phyloP scores from a whole-genome alignment of 2,797 vertebrate species.

The Acanthurus leucopareius region DNA sequence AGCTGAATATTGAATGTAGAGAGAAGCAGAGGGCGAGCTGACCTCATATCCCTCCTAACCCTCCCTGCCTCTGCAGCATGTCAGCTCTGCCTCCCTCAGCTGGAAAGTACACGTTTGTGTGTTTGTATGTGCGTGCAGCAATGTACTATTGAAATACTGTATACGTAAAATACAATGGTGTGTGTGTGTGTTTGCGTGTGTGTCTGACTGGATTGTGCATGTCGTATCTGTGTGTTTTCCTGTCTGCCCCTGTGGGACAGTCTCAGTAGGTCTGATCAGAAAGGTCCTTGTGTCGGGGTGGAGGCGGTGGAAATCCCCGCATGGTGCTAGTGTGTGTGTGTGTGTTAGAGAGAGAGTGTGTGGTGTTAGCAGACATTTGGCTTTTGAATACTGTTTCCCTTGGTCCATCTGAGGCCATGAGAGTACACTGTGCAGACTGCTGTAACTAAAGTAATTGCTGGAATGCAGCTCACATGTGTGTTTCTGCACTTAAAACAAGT shows the following conservation, averaged over 20 bases:
- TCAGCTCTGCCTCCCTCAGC: constrained; percentile 22
- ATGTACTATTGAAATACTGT: constrained; percentile 31
- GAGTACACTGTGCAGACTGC: constrained; percentile 5
- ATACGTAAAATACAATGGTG: constrained; percentile 1
- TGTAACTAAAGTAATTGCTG: constrained; percentile 22
- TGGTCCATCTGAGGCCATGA: constrained; percentile 36
- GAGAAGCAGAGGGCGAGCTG: constrained; percentile 18
- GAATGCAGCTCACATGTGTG: background rate
- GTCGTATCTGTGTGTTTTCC: constrained; percentile 58
- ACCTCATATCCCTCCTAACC: constrained; percentile 36
- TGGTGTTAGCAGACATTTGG: constrained; percentile 23
- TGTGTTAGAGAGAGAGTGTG: constrained; percentile 18
- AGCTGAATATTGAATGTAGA: constrained; percentile 27
- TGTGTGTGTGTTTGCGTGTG: constrained; percentile 11
- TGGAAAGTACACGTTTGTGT: constrained; percentile 53
- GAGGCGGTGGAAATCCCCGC: constrained; percentile 80
- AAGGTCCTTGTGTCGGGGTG: constrained; percentile 69
- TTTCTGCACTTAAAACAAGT: constrained; percentile 17
- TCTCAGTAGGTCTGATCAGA: constrained; percentile 70
- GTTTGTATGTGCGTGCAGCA: constrained; percentile 23
- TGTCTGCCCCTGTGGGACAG: constrained; percentile 58
- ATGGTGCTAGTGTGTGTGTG: constrained; percentile 44
- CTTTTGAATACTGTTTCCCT: constrained; percentile 44
- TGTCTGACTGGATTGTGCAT: constrained; percentile 13
- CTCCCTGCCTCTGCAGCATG: constrained; percentile 37